Base-by-base conservation (phyloP, 2,888 invertebrate species). In the Syritta pipiens region DNA sequence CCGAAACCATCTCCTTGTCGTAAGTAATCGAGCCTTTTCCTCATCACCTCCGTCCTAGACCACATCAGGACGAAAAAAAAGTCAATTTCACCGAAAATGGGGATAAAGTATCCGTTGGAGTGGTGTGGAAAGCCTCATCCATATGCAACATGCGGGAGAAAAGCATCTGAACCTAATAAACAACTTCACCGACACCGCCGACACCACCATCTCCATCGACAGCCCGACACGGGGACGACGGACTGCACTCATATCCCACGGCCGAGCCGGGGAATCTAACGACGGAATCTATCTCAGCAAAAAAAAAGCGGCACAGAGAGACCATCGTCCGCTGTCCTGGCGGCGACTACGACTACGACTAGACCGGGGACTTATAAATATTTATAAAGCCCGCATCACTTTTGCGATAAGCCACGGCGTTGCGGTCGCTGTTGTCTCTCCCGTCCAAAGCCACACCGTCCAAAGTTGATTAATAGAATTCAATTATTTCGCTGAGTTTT, bases 391-490 rank as follows among this genome's bases (percentile, higher is more conserved):
- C 74, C 74, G 46, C 79, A 79, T 74, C 74, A 79, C 74, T 74
- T 62, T 57, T 9, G 62, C 62, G 79, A 67, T 79, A 79, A 79
- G 79, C n/a, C n/a, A n/a, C n/a, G n/a, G n/a, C n/a, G n/a, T n/a
- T n/a, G n/a, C 68, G 79, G 55, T 37, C 53, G 32, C 48, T 28
- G 35, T 35, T 7, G 24, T 20, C 10, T 28, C 10, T 10, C 19
- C 3, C 17, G 35, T 35, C 26, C n/a, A n/a, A n/a, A n/a, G 24
- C 37, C 19, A n/a, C 42, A 14, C 14, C 37, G 37, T 67, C 30
- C 67, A 74, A 60, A 79, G 60, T 79, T 79, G 79, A 79, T 79
- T 79, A 79, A 79, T 74, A 79, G 74, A 79, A 79, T 79, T 79
- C 74, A 79, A 79, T 79, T 79, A 79, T 79, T 79, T 79, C 30